A percentile compares a stretch with the other conserved stretches of the same genome.
phyloP scores from a whole-genome alignment of 2,797 vertebrate species.

The Gambelia wislizenii region DNA sequence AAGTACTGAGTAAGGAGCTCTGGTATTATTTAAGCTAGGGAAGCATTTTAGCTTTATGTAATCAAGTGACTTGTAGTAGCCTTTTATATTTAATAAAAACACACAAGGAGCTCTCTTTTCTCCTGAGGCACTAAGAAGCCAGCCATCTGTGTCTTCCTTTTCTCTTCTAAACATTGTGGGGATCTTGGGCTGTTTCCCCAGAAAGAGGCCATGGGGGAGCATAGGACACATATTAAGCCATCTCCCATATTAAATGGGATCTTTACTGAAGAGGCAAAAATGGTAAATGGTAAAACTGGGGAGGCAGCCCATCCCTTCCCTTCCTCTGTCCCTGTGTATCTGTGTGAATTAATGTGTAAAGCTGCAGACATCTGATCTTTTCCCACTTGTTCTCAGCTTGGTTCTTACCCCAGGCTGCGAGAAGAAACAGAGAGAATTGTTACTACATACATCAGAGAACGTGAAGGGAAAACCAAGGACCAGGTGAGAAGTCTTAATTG shows the following conservation, averaged over 20 bases:
- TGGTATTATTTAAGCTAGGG: background rate
- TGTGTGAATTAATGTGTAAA: background rate
- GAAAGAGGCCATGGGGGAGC: background rate
- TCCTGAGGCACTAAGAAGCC: background rate
- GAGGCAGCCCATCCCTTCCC: slow-evolving; percentile 9
- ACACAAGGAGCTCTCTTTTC: slow-evolving; percentile 6
- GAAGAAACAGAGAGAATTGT: slow-evolving; percentile 97
- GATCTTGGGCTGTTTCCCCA: background rate
- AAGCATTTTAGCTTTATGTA: background rate
- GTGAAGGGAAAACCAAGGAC: slow-evolving; percentile 95
- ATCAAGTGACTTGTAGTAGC: background rate
- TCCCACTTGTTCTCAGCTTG: slow-evolving; percentile 82
- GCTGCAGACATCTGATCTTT: slow-evolving; percentile 12
- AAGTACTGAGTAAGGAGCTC: background rate
- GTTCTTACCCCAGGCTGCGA: slow-evolving; percentile 91
- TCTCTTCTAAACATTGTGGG: background rate
- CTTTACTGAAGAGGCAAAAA: background rate
- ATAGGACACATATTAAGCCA: background rate
- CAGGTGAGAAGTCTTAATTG: slow-evolving; percentile 82
- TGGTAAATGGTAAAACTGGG: slow-evolving; percentile 33
- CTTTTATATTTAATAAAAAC: background rate
- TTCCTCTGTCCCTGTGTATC: slow-evolving; percentile 11
- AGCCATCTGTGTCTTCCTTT: background rate
- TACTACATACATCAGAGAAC: slow-evolving; percentile 91
- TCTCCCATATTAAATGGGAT: background rate